Evolutionary conservation across 2,888 invertebrate genomes (phyloP), one percentile per base, ranked within the genome.

Genomic region (Morpho achilles): DNA sequence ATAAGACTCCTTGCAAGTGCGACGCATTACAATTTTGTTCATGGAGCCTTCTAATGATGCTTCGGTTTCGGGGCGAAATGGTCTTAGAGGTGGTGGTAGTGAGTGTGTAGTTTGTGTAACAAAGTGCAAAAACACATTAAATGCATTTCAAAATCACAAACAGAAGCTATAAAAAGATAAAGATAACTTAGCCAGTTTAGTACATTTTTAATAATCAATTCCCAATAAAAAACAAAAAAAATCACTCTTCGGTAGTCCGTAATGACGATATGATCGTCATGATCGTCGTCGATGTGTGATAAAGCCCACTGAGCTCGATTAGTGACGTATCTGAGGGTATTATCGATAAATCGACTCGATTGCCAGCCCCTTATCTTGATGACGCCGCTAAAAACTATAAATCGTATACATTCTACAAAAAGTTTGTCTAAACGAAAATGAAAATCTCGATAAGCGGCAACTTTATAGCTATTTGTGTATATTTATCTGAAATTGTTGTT

Each of bases 311-410:
- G 75, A 73, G 75, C 76, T 79, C 82, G 83, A 85, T 80, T 87
- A 88, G 88, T 84, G 88, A 87, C 84, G 86, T 85, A 74, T 78
- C 79, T 67, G 67, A 60, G 66, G 77, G 78, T 79, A 70, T 80
- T 87, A 87, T 88, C 88, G 87, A 87, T 84, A 76, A 76, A 85
- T 79, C 80, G 76, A 77, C 67, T 79, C 82, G 81, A 84, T 84
- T 80, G 79, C 69, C 69, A 67, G 65, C 68, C 65, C 65, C 67
- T 71, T 84, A 86, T 86, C 87, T 79, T 75, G 86, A 87, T 85
- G 76, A 65, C 43, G 53, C 59, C 65, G 67, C 67, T 77, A 75
- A 73, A 82, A 83, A 84, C 84, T 81, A 86, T 87, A 85, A 84
- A 79, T 82, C 75, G 71, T 69, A 70, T 75, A 50, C 48, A 52